phyloP scores from a whole-genome alignment of 2,113 vertebrate genomes.

The Phaetusa simplex region DNA sequence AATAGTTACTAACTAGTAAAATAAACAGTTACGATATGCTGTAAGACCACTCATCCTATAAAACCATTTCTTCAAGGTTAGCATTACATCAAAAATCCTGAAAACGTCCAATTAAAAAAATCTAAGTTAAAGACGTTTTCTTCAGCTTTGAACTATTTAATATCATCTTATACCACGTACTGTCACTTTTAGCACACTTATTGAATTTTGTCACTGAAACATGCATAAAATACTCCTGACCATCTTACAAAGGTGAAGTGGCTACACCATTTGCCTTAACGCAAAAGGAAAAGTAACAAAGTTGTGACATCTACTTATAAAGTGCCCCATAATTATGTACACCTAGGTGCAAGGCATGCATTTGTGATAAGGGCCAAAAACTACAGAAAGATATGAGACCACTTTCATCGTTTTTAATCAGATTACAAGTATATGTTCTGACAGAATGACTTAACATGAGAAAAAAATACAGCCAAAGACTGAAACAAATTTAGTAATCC shows the following conservation, averaged over 20 bases:
- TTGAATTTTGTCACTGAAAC: not conserved
- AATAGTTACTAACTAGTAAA: not conserved
- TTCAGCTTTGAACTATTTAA: not conserved
- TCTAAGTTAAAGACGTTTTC: not conserved
- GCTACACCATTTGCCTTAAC: not conserved
- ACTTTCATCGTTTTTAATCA: not conserved
- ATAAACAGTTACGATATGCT: not conserved
- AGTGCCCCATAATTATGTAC: not conserved
- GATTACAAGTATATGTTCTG: not conserved
- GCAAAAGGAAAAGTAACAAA: not conserved
- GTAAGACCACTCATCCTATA: not conserved
- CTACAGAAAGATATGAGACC: not conserved
- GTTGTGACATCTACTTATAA: not conserved
- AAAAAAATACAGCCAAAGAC: not conserved
- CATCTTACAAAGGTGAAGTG: not conserved
- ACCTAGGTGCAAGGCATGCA: not conserved
- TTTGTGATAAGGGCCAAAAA: not conserved
- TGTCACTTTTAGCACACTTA: not conserved
- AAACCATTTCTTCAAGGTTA: not conserved
- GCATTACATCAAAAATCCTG: not conserved
- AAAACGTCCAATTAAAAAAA: not conserved
- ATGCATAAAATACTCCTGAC: not conserved
- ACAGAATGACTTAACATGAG: not conserved
- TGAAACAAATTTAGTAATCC: not conserved
- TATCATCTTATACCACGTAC: not conserved